These are phyloP conservation scores for Tetraneura akinire DNA, from an alignment of 1,140 invertebrate genomes.

Conservation along the genomic window DNA sequence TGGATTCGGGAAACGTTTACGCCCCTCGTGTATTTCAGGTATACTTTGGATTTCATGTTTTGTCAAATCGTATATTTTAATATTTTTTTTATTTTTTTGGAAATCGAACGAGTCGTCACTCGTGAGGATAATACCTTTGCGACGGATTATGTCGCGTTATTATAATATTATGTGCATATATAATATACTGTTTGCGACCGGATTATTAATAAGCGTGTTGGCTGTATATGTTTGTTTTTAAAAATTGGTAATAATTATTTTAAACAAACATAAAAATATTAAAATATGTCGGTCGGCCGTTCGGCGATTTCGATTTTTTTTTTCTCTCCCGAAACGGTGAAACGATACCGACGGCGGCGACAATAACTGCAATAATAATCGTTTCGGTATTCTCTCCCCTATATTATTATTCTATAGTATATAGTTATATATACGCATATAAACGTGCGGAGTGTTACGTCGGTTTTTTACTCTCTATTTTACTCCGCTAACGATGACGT, in stretches of 20 bases:
- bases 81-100: too few relatives aligned
- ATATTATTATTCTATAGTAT: not conserved
- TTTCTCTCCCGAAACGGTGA: not conserved
- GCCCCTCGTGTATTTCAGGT: too few relatives aligned
- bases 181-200: not conserved
- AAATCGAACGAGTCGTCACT: too few relatives aligned
- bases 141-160: not conserved
- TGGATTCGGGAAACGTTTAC: too few relatives aligned
- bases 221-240: too few relatives aligned
- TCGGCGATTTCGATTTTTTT: not conserved
- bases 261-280: not conserved
- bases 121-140: too few relatives aligned
- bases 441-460: not conserved
- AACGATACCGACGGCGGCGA: not conserved
- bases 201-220: not conserved
- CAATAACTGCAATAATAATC: conserved; percentile 14
- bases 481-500: conserved; percentile 7
- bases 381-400: conserved; percentile 10
- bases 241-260: too few relatives aligned
- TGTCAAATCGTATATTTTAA: too few relatives aligned
- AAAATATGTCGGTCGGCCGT: not conserved
- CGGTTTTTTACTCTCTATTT: not conserved
- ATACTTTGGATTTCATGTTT: too few relatives aligned
- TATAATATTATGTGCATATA: too few relatives aligned
- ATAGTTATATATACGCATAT: not conserved